Conservation (phyloP, 2,797 vertebrate genomes). For the Poeciliopsis infans region DNA sequence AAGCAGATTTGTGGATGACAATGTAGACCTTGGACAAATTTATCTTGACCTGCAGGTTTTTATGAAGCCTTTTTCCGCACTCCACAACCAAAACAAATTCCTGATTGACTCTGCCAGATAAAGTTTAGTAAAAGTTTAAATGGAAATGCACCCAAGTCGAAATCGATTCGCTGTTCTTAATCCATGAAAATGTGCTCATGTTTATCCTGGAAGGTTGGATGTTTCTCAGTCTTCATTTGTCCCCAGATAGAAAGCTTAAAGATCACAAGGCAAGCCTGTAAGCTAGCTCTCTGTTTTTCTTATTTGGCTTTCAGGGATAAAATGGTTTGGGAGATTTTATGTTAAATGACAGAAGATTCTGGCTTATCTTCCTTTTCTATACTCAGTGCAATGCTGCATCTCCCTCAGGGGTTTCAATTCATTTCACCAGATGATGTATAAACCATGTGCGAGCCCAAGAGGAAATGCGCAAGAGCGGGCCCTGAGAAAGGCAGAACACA, state of each 20-base stretch:
- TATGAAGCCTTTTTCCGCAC: conserved; percentile 21
- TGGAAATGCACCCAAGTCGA: conserved; percentile 12
- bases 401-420: conserved; percentile 42
- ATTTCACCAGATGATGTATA: conserved; percentile 61
- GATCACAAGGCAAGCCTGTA: conserved; percentile 8
- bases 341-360: conserved; percentile 39
- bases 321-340: conserved; percentile 33
- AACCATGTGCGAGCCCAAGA: conserved; percentile 45
- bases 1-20: conserved; percentile 16
- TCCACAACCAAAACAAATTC: conserved; percentile 19
- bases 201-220: conserved; percentile 12
- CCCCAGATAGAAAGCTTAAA: conserved; percentile 10
- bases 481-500: conserved; percentile 11
- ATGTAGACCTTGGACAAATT: conserved; percentile 27
- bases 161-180: not conserved
- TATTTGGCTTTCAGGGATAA: conserved; percentile 23
- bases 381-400: conserved; percentile 29
- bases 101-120: conserved; percentile 19
- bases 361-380: conserved; percentile 30
- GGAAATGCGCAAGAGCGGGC: conserved; percentile 24
- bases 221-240: conserved; percentile 17
- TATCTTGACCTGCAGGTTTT: conserved; percentile 29
- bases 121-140: conserved; percentile 61
- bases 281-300: conserved; percentile 10
- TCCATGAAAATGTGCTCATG: not conserved